phyloP scores from a whole-genome alignment of 2,888 invertebrate species.

The Diarsia rubi region DNA sequence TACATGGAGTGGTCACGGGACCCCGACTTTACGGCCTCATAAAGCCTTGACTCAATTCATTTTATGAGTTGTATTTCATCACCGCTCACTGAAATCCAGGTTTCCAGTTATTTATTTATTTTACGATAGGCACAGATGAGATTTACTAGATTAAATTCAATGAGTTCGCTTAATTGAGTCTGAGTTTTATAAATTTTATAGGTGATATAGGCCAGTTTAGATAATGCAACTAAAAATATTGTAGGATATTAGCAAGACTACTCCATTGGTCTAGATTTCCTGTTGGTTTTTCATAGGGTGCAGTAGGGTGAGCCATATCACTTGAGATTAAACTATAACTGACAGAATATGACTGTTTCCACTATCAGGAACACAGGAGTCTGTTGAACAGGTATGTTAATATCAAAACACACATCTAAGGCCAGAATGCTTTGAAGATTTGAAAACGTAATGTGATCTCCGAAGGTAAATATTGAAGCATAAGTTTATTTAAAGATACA shows the following conservation, averaged over 20 bases:
- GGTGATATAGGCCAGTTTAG: no score
- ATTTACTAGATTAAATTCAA: conserved; percentile 77
- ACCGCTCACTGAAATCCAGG: conserved; percentile 76
- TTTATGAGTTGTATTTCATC: conserved; percentile 86
- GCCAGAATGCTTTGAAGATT: neutral
- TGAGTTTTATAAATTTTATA: conserved; percentile 13
- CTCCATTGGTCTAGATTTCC: no score
- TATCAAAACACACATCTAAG: neutral
- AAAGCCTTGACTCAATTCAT: conserved; percentile 81
- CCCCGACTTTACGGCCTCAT: conserved; percentile 79
- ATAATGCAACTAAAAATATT: no score
- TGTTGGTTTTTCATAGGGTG: neutral
- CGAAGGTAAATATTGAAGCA: neutral
- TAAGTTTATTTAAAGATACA: neutral
- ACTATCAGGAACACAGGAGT: neutral
- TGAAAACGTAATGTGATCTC: neutral
- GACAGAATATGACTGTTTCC: neutral
- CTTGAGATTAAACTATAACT: neutral
- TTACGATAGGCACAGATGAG: conserved; percentile 82
- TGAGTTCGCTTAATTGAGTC: conserved; percentile 55
- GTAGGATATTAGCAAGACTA: neutral
- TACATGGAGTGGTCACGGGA: conserved; percentile 68
- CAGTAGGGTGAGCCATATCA: neutral
- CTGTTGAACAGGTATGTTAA: neutral
- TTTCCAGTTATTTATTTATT: conserved; percentile 80